phyloP scores from a whole-genome alignment of 1,140 invertebrate genomes.

The Lerema accius region DNA sequence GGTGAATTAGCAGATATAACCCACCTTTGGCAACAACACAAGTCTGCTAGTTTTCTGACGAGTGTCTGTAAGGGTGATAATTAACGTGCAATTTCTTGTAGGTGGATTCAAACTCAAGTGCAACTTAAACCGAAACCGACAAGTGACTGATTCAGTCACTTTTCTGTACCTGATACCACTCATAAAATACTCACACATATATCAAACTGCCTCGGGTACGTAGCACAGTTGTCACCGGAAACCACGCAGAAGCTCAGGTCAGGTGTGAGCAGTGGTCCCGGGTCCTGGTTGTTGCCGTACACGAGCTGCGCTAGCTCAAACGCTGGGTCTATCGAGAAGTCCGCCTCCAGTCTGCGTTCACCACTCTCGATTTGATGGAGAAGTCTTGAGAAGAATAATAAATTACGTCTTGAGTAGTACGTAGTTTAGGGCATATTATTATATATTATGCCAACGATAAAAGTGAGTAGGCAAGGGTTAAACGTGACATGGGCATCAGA shows the following conservation, averaged over 20 bases:
- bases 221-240: slow-evolving; percentile 84
- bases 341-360: slow-evolving; percentile 65
- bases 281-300: slow-evolving; percentile 50
- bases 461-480: too few relatives aligned
- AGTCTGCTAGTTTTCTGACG: too few relatives aligned
- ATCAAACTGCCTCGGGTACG: slow-evolving; percentile 85
- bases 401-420: too few relatives aligned
- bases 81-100: too few relatives aligned
- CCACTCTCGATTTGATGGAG: slow-evolving; percentile 62
- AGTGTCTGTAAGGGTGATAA: too few relatives aligned
- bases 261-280: slow-evolving; percentile 62
- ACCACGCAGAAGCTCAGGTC: slow-evolving; percentile 85
- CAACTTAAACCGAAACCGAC: too few relatives aligned
- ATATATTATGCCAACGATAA: too few relatives aligned
- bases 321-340: slow-evolving; percentile 93
- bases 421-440: too few relatives aligned
- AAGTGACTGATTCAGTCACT: background rate
- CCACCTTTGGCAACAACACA: too few relatives aligned
- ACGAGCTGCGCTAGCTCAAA: slow-evolving; percentile 89
- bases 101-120: too few relatives aligned
- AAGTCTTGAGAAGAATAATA: slow-evolving; percentile 43
- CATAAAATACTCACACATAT: slow-evolving; percentile 85
- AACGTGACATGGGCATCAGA: too few relatives aligned
- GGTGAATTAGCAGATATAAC: too few relatives aligned
- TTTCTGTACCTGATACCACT: background rate